Evolutionary conservation across 35 echinoderm and acorn worm species (phyloP).

Genomic region (Strongylocentrotus purpuratus): DNA sequence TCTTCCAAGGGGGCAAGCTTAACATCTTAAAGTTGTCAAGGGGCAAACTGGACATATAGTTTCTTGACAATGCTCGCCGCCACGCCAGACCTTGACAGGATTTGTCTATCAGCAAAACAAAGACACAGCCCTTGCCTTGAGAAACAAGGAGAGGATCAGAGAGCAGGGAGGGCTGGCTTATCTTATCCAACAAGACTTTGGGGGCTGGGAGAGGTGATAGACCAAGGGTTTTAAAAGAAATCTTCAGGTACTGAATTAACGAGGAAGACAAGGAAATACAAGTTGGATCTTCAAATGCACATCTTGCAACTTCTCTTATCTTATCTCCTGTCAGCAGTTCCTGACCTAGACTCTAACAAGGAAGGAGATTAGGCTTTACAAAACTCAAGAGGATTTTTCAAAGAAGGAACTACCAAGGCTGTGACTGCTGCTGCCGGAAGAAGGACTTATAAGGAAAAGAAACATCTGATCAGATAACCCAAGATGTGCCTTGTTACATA

Average conservation of each 20-base stretch:
- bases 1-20: conserved; percentile 1
- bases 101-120: not conserved
- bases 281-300: not conserved
- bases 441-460: not conserved
- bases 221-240: not conserved
- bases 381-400: conserved; percentile 18
- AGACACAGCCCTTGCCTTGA: not conserved
- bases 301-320: conserved; percentile 15
- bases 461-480: not conserved
- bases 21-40: not conserved
- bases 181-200: conserved; percentile 2
- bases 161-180: not conserved
- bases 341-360: not conserved
- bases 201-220: not conserved
- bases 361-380: not conserved
- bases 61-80: not conserved
- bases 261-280: not conserved
- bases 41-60: not conserved
- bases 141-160: not conserved
- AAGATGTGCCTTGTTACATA: conserved; percentile 43
- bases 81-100: not conserved
- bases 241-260: not conserved
- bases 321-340: conserved; percentile 22
- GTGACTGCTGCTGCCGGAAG: not conserved
- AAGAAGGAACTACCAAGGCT: conserved; percentile 28